These are phyloP conservation scores for Meghimatium bilineatum DNA, from an alignment of 2,888 invertebrate species.

Conservation along the genomic window DNA sequence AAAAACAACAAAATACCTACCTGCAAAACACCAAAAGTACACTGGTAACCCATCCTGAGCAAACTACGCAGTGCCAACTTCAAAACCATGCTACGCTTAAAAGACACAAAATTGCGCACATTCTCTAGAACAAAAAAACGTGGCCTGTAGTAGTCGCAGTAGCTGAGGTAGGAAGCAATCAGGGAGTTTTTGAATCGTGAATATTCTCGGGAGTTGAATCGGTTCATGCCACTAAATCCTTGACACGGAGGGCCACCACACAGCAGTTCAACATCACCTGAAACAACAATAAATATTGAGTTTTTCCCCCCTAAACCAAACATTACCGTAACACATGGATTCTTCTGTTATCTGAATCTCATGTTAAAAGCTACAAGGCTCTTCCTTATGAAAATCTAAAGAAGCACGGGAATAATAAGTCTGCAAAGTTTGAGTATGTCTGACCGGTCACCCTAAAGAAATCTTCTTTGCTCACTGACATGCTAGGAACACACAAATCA, in stretches of 20 bases:
- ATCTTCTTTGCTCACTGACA: too few relatives aligned
- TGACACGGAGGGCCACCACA: conserved; percentile 93
- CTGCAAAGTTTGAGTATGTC: too few relatives aligned
- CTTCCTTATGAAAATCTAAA: too few relatives aligned
- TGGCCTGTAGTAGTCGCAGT: conserved; percentile 90
- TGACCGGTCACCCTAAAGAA: too few relatives aligned
- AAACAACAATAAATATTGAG: background rate
- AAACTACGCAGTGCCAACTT: conserved; percentile 87
- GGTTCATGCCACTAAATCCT: conserved; percentile 92
- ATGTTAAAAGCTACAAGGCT: too few relatives aligned
- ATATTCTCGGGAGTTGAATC: conserved; percentile 89
- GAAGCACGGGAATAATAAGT: too few relatives aligned
- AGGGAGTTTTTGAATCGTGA: conserved; percentile 91
- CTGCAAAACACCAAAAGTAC: conserved; percentile 88
- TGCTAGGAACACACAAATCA: too few relatives aligned
- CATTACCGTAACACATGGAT: too few relatives aligned
- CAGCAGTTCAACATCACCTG: conserved; percentile 87
- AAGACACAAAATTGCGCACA: conserved; percentile 90
- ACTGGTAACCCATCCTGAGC: conserved; percentile 90
- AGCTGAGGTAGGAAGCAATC: conserved; percentile 88
- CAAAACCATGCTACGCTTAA: conserved; percentile 87
- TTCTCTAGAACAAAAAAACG: conserved; percentile 90
- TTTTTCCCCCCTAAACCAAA: background rate
- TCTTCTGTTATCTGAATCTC: too few relatives aligned
- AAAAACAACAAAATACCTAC: background rate